Evolutionary conservation across 2,113 vertebrate species (phyloP).

Genomic region (Nesogale talazaci): DNA sequence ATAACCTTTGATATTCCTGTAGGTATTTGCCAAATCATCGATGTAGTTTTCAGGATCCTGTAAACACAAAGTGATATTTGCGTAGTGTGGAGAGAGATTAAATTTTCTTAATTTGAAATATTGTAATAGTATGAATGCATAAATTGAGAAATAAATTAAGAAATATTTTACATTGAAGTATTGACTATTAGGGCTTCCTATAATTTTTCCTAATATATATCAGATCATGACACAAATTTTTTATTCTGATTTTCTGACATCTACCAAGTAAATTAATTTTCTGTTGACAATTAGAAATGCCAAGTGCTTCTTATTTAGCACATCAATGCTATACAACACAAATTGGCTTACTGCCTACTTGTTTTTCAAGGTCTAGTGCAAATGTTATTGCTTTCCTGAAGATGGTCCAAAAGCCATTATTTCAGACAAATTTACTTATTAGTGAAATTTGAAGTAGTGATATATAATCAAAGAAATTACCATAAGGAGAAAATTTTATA

Average conservation of each 20-base stretch:
- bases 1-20: not conserved
- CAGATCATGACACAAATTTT: not conserved
- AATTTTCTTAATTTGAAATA: slow-evolving; percentile 14
- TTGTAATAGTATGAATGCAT: not conserved
- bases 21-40: not conserved
- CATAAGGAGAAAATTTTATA: not conserved
- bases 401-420: slow-evolving; percentile 42
- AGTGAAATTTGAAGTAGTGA: slow-evolving; percentile 22
- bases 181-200: not conserved
- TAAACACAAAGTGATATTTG: not conserved
- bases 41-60: not conserved
- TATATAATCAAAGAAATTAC: not conserved
- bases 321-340: not conserved
- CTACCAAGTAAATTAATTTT: not conserved
- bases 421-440: slow-evolving; percentile 39
- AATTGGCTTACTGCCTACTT: slow-evolving; percentile 44
- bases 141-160: slow-evolving; percentile 8
- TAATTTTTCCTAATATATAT: not conserved
- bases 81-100: not conserved
- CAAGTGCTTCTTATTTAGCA: slow-evolving; percentile 38
- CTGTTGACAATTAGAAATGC: not conserved
- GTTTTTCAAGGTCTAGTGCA: slow-evolving; percentile 58
- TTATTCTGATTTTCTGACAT: slow-evolving; percentile 39
- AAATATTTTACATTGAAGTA: slow-evolving; percentile 29
- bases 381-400: slow-evolving; percentile 46